A percentile compares a stretch with the other conserved stretches of the same genome.
Evolutionary conservation across 2,888 invertebrate genomes (phyloP).

Genomic region (Ypsolopha scabrella): DNA sequence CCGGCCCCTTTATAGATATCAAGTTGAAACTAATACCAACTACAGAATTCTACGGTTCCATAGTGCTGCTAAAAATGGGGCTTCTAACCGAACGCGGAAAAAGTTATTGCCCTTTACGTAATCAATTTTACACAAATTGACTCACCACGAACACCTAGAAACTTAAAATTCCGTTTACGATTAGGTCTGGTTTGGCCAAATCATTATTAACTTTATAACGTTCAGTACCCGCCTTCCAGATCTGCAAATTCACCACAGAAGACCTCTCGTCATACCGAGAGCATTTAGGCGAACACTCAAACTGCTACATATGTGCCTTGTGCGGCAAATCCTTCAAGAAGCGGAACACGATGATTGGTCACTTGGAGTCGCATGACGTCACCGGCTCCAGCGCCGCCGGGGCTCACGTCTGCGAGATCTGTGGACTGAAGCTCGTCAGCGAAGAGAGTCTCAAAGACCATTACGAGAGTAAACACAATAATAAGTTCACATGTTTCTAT

Average conservation of each 20-base stretch:
- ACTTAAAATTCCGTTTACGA: too few relatives aligned
- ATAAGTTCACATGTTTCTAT: constrained; percentile 48
- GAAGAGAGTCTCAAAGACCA: constrained; percentile 31
- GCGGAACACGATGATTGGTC: constrained; percentile 34
- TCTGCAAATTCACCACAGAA: constrained; percentile 42
- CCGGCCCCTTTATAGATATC: too few relatives aligned
- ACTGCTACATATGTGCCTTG: constrained; percentile 35
- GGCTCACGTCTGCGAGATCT: constrained; percentile 42
- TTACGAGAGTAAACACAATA: constrained; percentile 33
- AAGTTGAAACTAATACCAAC: too few relatives aligned
- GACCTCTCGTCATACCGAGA: constrained; percentile 32
- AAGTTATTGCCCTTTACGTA: too few relatives aligned
- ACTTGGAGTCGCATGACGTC: constrained; percentile 37
- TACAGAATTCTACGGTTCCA: too few relatives aligned
- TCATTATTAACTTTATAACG: neutral
- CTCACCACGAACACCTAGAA: too few relatives aligned
- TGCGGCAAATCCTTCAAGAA: constrained; percentile 44
- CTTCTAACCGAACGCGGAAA: too few relatives aligned
- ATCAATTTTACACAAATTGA: too few relatives aligned
- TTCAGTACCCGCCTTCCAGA: constrained; percentile 19
- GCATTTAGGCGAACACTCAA: constrained; percentile 39
- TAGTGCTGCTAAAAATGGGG: too few relatives aligned
- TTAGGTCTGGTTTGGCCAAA: too few relatives aligned
- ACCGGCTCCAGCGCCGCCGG: constrained; percentile 10
- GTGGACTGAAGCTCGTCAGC: constrained; percentile 32